Evolutionary conservation across 2,888 invertebrate genomes (phyloP).

Genomic region (Brachyptera putata): DNA sequence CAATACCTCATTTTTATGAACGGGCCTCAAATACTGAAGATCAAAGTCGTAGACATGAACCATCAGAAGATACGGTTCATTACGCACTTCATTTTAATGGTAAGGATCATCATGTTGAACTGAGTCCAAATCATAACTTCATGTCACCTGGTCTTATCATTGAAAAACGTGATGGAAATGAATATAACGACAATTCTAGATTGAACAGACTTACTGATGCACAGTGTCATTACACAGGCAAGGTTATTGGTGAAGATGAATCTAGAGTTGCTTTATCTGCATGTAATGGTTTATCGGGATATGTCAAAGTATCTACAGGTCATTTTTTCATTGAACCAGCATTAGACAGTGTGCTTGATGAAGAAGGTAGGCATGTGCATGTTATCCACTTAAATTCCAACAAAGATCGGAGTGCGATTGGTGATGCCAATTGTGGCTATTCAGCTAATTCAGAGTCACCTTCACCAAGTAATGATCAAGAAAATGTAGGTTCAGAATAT

Average conservation of each 20-base stretch:
- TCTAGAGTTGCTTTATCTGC: not conserved
- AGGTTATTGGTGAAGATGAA: not conserved
- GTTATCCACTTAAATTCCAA: not conserved
- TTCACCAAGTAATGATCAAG: not conserved
- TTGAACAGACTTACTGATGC: not conserved
- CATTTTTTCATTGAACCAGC: conserved; percentile 1
- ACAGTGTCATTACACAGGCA: not conserved
- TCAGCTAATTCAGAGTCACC: not conserved
- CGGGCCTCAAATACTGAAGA: not conserved
- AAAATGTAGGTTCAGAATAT: not conserved
- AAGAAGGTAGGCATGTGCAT: conserved; percentile 4
- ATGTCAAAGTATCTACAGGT: not conserved
- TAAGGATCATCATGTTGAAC: not conserved
- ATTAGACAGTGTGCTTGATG: not conserved
- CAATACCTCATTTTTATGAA: not conserved
- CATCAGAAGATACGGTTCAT: not conserved
- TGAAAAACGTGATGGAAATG: not conserved
- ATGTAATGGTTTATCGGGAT: not conserved
- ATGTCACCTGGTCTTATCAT: not conserved
- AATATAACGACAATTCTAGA: not conserved
- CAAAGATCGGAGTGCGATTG: not conserved
- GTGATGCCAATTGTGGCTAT: not conserved
- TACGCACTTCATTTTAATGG: not conserved
- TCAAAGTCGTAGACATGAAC: not conserved
- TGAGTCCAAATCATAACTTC: not conserved